These are phyloP conservation scores for Idris sp. DNA, from an alignment of 1,140 invertebrate species.

Conservation along the genomic window DNA sequence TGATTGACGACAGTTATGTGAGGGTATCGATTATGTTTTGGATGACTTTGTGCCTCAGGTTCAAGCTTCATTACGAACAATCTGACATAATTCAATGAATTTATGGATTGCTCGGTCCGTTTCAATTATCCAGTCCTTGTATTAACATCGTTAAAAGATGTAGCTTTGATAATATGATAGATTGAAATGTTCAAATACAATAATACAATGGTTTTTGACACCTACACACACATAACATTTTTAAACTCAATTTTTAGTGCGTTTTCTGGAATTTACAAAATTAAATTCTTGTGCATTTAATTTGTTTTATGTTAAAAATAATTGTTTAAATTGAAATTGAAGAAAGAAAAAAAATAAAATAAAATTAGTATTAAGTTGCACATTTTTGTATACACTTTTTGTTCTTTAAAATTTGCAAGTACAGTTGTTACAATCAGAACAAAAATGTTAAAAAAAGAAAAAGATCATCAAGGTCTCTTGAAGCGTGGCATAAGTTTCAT, in stretches of 20 bases:
- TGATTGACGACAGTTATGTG: constrained; percentile 9
- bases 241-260: too few species aligned
- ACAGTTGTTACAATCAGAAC: constrained; percentile 1
- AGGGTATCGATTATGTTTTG: constrained; percentile 4
- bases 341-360: too few species aligned
- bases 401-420: neutral
- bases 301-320: too few species aligned
- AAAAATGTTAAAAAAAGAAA: constrained; percentile 19
- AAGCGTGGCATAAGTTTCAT: constrained; percentile 22
- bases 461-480: constrained; percentile 13
- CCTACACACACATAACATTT: too few species aligned
- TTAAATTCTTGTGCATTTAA: too few species aligned
- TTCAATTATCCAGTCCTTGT: constrained; percentile 4
- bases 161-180: too few species aligned
- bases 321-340: too few species aligned
- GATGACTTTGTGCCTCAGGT: constrained; percentile 9
- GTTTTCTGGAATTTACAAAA: too few species aligned
- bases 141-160: too few species aligned
- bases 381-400: neutral
- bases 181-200: too few species aligned
- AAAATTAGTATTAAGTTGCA: too few species aligned
- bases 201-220: neutral
- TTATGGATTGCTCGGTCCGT: neutral
- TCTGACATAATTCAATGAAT: constrained; percentile 17
- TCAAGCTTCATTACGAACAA: neutral